Conservation (phyloP, 2,797 vertebrate genomes). For the Acipenser oxyrinchus region DNA sequence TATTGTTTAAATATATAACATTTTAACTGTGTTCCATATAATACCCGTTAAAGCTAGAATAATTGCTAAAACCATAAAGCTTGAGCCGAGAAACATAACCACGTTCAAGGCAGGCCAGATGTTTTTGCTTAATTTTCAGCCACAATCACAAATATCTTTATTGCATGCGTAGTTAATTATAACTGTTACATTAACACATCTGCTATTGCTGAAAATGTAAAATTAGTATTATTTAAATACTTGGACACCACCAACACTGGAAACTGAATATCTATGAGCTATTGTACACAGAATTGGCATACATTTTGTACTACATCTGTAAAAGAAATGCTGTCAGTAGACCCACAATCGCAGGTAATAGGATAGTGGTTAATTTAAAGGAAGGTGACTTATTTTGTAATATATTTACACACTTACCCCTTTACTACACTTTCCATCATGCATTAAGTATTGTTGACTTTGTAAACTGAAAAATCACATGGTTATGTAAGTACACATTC, state of each 20-base stretch:
- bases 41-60: background rate
- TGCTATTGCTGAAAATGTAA: background rate
- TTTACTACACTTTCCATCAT: background rate
- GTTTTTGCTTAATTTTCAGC: too few relatives aligned
- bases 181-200: background rate
- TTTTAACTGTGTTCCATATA: background rate
- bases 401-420: background rate
- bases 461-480: slow-evolving; percentile 1
- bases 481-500: slow-evolving; percentile 3
- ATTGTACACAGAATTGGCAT: too few relatives aligned
- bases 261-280: too few relatives aligned
- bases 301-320: too few relatives aligned
- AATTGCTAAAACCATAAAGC: background rate
- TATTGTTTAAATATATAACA: too few relatives aligned
- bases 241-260: too few relatives aligned
- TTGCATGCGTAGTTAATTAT: background rate
- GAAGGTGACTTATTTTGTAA: background rate
- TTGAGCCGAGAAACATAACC: too few relatives aligned
- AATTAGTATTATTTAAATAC: background rate
- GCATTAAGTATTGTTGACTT: background rate
- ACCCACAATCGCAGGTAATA: background rate
- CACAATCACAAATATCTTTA: background rate
- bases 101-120: too few relatives aligned
- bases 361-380: background rate
- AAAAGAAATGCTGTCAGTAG: too few relatives aligned